A percentile compares a stretch with the other conserved stretches of the same genome.
phyloP scores from a whole-genome alignment of 2,797 vertebrate genomes.

The Artibeus jamaicensis region DNA sequence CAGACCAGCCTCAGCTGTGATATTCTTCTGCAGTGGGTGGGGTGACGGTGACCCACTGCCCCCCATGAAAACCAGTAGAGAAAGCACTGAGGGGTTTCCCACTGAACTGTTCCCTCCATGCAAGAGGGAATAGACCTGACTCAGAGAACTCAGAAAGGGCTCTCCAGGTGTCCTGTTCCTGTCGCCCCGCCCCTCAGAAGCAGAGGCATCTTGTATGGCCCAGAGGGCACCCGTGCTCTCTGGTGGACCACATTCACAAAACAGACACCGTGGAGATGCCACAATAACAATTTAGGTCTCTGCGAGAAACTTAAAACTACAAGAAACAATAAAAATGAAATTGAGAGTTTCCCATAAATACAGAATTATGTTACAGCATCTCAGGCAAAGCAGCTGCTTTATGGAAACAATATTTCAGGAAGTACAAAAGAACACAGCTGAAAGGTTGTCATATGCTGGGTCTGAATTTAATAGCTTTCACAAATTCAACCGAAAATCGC shows the following conservation, averaged over 20 bases:
- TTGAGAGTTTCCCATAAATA: conserved; percentile 7
- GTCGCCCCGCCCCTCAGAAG: rapidly evolving
- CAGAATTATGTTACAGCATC: background rate
- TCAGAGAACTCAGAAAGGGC: background rate
- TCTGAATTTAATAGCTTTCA: conserved; percentile 60
- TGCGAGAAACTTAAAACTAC: background rate
- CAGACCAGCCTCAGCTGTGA: background rate
- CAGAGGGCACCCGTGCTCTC: background rate
- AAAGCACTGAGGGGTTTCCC: background rate
- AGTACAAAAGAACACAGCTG: background rate
- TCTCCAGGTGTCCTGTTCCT: background rate
- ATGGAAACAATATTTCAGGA: conserved; percentile 6
- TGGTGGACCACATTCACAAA: background rate
- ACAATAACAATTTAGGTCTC: background rate
- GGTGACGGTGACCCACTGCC: background rate
- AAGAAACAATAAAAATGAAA: background rate
- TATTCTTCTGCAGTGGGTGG: background rate
- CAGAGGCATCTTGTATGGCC: background rate
- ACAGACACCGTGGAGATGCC: background rate
- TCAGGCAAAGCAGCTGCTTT: conserved; percentile 21
- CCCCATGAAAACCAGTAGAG: background rate
- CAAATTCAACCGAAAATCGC: conserved; percentile 43
- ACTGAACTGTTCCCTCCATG: background rate
- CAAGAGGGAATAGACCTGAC: background rate
- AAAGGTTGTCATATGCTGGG: conserved; percentile 1